A percentile compares a stretch with the other conserved stretches of the same genome.
Conservation (phyloP, 2,888 invertebrate species). For the Platycheirus albimanus region DNA sequence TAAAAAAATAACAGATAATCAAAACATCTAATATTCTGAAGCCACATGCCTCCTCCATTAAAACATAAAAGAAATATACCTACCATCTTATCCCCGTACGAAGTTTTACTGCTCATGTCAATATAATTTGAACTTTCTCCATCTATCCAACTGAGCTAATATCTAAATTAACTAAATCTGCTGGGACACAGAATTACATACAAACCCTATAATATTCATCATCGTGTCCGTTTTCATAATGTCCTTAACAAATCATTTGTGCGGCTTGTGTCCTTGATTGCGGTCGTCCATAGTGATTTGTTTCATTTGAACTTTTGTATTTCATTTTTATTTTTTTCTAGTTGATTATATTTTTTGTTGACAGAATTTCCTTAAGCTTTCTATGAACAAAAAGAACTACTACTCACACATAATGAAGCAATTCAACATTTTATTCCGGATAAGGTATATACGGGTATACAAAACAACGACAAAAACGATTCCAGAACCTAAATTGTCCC, state of each 20-base stretch:
- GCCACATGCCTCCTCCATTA: too few species aligned
- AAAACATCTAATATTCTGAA: too few species aligned
- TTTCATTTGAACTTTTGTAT: slow-evolving; percentile 33
- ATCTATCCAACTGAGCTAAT: slow-evolving; percentile 63
- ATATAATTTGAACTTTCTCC: slow-evolving; percentile 41
- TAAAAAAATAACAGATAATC: too few species aligned
- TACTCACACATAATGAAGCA: slow-evolving; percentile 60
- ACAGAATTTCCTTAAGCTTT: slow-evolving; percentile 48
- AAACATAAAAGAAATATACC: too few species aligned
- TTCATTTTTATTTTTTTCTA: slow-evolving; percentile 1
- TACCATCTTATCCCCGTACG: too few species aligned
- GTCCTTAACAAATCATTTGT: slow-evolving; percentile 45
- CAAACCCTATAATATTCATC: slow-evolving; percentile 37
- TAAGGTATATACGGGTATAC: too few species aligned
- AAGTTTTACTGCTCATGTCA: slow-evolving; percentile 50
- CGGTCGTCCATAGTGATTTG: slow-evolving; percentile 37
- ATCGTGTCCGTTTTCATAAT: slow-evolving; percentile 54
- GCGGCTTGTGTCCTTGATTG: slow-evolving; percentile 5
- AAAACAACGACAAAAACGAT: slow-evolving; percentile 22
- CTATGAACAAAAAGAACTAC: slow-evolving; percentile 33
- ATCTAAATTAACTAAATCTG: slow-evolving; percentile 1
- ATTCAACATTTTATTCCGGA: slow-evolving; percentile 44
- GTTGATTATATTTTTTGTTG: slow-evolving; percentile 66
- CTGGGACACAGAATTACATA: background rate
- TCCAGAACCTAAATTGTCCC: slow-evolving; percentile 15